These are phyloP conservation scores for Aricia artaxerxes DNA, from an alignment of 2,888 invertebrate species.

Conservation along the genomic window DNA sequence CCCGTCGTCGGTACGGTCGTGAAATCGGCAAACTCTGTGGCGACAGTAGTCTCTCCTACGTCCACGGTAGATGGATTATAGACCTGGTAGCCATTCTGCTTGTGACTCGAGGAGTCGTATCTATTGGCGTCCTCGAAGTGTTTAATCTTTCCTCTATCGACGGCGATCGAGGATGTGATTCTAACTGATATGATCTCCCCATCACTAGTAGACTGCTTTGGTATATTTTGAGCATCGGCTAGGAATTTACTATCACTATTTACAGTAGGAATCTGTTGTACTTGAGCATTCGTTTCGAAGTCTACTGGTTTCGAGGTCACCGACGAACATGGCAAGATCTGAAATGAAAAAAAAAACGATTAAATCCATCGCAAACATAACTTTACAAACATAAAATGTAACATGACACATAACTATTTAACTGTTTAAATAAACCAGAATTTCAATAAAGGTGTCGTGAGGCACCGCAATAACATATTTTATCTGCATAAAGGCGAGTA, in stretches of 20 bases:
- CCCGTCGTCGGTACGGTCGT: constrained; percentile 52
- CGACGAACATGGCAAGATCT: constrained; percentile 61
- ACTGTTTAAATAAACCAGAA: background rate
- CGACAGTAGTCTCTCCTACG: constrained; percentile 33
- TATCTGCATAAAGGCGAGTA: constrained; percentile 13
- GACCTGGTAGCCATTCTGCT: constrained; percentile 38
- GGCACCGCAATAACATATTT: constrained; percentile 1
- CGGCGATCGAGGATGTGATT: constrained; percentile 81
- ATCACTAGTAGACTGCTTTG: constrained; percentile 50
- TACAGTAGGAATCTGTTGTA: constrained; percentile 44
- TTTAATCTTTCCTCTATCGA: constrained; percentile 71
- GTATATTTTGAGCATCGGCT: constrained; percentile 49
- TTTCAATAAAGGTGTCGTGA: background rate
- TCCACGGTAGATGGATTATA: constrained; percentile 37
- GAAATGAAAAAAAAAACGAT: constrained; percentile 50
- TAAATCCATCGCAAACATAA: background rate
- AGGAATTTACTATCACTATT: constrained; percentile 39
- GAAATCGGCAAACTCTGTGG: constrained; percentile 38
- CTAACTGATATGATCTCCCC: constrained; percentile 78
- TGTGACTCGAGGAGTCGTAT: constrained; percentile 23
- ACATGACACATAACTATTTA: background rate
- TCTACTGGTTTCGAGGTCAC: constrained; percentile 56
- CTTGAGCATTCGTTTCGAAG: constrained; percentile 46
- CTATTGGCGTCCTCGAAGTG: constrained; percentile 40
- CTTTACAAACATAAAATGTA: background rate